These are phyloP conservation scores for Diadema setosum DNA, from an alignment of 35 echinoderm and acorn worm genomes.

Conservation along the genomic window DNA sequence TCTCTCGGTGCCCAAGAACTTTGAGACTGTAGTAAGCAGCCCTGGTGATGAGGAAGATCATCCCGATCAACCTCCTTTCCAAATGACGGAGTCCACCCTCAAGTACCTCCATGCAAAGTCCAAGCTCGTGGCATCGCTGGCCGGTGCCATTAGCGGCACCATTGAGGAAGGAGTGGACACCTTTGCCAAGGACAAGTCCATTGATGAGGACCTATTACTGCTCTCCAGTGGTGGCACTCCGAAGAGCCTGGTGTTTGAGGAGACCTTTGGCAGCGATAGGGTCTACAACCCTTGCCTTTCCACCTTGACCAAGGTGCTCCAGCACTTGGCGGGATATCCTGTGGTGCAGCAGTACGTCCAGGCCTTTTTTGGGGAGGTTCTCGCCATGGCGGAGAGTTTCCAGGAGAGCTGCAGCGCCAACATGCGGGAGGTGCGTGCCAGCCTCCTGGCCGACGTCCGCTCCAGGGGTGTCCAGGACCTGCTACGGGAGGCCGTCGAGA, in stretches of 20 bases:
- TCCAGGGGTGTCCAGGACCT: slow-evolving; percentile 28
- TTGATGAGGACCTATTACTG: background rate
- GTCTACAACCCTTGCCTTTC: background rate
- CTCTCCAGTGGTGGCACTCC: slow-evolving; percentile 3
- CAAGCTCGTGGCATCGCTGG: slow-evolving; percentile 67
- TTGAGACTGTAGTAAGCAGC: background rate
- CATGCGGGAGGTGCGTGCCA: slow-evolving; percentile 43
- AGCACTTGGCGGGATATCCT: slow-evolving; percentile 43
- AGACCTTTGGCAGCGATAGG: slow-evolving; percentile 62
- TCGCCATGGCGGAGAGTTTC: slow-evolving; percentile 6
- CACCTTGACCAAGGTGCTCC: slow-evolving; percentile 43
- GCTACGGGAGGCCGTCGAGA: slow-evolving; percentile 27
- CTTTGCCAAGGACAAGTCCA: slow-evolving; percentile 24
- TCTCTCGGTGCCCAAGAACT: slow-evolving; percentile 26
- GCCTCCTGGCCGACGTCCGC: slow-evolving; percentile 57
- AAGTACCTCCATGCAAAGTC: slow-evolving; percentile 81
- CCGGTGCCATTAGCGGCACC: slow-evolving; percentile 51
- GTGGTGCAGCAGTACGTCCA: slow-evolving; percentile 70
- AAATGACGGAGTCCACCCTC: slow-evolving; percentile 82
- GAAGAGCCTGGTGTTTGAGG: slow-evolving; percentile 47
- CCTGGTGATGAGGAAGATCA: background rate
- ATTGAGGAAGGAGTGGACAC: slow-evolving; percentile 32
- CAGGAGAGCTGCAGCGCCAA: background rate
- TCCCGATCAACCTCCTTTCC: slow-evolving; percentile 33
- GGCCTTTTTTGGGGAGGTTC: slow-evolving; percentile 31